Evolutionary conservation across 2,888 invertebrate species (phyloP), one percentile per base, ranked within the genome.

Genomic region (Dyspetes luteomarginatus): DNA sequence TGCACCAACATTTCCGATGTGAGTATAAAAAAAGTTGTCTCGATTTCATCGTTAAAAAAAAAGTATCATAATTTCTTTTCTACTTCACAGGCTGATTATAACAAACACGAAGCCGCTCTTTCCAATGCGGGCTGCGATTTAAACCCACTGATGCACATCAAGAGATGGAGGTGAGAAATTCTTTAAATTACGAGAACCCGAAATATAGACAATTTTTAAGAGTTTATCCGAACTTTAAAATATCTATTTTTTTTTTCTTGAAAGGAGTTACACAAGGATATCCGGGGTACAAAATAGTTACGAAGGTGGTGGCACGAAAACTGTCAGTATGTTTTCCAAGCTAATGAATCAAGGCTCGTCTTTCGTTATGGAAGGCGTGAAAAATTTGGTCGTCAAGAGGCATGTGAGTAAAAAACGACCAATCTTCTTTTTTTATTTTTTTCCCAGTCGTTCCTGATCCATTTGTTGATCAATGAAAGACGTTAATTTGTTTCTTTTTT

Each of bases 311-410:
- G 98, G 98, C 26, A 98, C 98, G 0, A 98, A 98, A 93, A 99
- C 99, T 0, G 97, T 98, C 0, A 97, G 97, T 81, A 99, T 99
- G 99, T 99, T 99, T 93, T 98, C 98, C 5, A 99, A 99, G 92
- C 94, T 99, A 72, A 97, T 99, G 88, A 97, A 97, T 5, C 98
- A 99, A 91, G 98, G 99, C 22, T 99, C 99, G 0, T 97, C 98
- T 41, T 99, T 99, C 92, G 98, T 99, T 0, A 99, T 99, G 99
- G 99, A 99, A 92, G 99, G 99, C 43, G 99, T 99, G 0, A 98
- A 99, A 93, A 99, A 99, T 94, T 95, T 99, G 88, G 99, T 99
- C 17, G 97, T 99, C 5, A 99, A 99, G 93, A 96, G 97, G 93
- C 99, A 99, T 93, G 97, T 97, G 92, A 95, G 96, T 94, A 58